A percentile compares a stretch with the other conserved stretches of the same genome.
Conservation (phyloP, 2,113 vertebrate species). For the Gnathochromis pfefferi region DNA sequence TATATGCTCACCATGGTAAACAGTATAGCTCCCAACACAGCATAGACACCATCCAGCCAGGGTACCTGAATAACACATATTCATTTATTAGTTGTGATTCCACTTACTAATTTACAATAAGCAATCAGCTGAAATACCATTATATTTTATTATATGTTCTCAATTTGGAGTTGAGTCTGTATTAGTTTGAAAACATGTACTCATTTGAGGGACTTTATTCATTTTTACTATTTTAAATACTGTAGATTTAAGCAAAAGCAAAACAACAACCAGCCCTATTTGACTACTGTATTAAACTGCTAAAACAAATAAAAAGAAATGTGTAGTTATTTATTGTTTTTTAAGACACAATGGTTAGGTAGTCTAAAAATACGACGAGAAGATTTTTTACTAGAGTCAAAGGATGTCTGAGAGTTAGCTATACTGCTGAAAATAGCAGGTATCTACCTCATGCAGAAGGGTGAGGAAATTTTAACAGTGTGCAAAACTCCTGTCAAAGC, state of each 20-base stretch:
- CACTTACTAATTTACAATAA: neutral
- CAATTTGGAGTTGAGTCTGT: neutral
- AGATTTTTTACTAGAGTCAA: neutral
- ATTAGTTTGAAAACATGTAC: neutral
- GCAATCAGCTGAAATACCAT: neutral
- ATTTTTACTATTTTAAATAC: neutral
- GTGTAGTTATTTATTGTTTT: neutral
- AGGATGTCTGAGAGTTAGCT: neutral
- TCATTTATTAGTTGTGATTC: neutral
- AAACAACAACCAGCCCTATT: neutral
- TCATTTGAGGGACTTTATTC: neutral
- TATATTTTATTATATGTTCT: neutral
- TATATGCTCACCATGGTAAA: conserved; percentile 82
- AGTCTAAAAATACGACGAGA: neutral
- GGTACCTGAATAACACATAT: conserved; percentile 72
- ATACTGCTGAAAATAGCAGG: neutral
- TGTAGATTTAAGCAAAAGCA: neutral
- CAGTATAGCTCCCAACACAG: conserved; percentile 80
- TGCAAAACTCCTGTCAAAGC: neutral
- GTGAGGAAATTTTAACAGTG: neutral
- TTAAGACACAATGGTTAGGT: neutral
- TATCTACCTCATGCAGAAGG: neutral
- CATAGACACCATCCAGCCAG: conserved; percentile 80
- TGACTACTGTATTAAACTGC: neutral
- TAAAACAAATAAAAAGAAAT: neutral